Base-by-base conservation (phyloP, 1,140 invertebrate genomes). In the Medauroidea extradentata region DNA sequence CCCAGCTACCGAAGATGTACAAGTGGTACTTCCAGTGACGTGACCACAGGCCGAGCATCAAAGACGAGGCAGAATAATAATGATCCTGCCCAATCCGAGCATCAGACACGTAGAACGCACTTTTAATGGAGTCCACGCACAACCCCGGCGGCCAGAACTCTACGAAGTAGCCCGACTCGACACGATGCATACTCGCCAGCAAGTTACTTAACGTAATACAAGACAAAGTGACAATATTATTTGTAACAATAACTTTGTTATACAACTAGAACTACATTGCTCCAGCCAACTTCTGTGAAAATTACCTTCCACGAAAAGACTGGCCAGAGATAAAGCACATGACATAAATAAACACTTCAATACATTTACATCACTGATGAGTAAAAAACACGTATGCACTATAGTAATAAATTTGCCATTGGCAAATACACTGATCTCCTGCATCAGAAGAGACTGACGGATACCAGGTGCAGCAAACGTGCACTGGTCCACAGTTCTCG, bases 361-460 rank as follows among this genome's bases (percentile, higher is more conserved):
- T 34, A 34, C 29, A n/a, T 34, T 34, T 34, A 34, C 11, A 34
- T 34, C 29, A 34, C 29, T 34, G 29, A 34, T 4, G 5, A 34
- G 29, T 34, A 11, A 34, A 34, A 34, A 11, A 34, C 29, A 34
- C 29, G 11, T 11, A 34, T 7, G 11, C 29, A 34, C 29, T 34
- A 11, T 11, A 34, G 11, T 34, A 34, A 34, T 34, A 34, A 34
- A 11, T 34, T 51, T 51, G 49, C 49, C 49, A 51, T 34, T 51
- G 49, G 49, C 49, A 34, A 34, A 34, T 55, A 55, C 53, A 41
- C 38, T 55, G 38, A 3, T 46, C 53, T 55, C 53, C 53, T 23
- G 41, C 41, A 14, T 8, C 23, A 23, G 18, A 25, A n/a, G 11
- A 7, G 27, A 11, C 41, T 25, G 24, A 11, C 23, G 24, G n/a